These are phyloP conservation scores for Diadema setosum DNA, from an alignment of 35 echinoderm and acorn worm genomes.

Conservation along the genomic window DNA sequence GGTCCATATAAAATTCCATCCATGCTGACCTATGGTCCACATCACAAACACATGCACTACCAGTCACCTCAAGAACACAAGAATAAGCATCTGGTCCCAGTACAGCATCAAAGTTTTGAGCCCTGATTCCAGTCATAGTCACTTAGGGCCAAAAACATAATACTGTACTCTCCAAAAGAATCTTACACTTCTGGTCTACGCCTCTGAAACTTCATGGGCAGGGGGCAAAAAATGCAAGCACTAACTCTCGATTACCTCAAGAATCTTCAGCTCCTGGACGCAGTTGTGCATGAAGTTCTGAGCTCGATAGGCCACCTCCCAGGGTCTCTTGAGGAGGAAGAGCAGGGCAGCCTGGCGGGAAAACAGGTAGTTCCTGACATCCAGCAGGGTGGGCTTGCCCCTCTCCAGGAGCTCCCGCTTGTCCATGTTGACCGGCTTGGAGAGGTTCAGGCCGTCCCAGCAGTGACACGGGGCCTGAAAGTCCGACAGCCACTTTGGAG, in stretches of 20 bases:
- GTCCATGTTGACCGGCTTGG: conserved; percentile 60
- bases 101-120: no score
- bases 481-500: conserved; percentile 63
- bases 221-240: no score
- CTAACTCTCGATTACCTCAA: conserved; percentile 90
- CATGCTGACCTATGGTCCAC: no score
- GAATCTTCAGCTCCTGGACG: conserved; percentile 83
- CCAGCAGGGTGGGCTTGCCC: conserved; percentile 76
- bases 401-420: conserved; percentile 51
- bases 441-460: conserved; percentile 96
- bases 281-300: conserved; percentile 86
- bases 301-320: conserved; percentile 79
- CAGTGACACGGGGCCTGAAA: conserved; percentile 73
- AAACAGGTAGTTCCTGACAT: conserved; percentile 95
- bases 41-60: no score
- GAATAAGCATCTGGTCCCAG: no score
- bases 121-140: no score
- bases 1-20: no score
- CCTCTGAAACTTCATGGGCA: no score
- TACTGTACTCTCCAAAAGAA: no score
- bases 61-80: no score
- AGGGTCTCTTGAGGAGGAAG: conserved; percentile 66
- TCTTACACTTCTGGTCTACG: no score
- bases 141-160: no score
- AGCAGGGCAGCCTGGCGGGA: conserved; percentile 84